phyloP scores from a whole-genome alignment of 2,113 vertebrate genomes.

The Turnix velox region DNA sequence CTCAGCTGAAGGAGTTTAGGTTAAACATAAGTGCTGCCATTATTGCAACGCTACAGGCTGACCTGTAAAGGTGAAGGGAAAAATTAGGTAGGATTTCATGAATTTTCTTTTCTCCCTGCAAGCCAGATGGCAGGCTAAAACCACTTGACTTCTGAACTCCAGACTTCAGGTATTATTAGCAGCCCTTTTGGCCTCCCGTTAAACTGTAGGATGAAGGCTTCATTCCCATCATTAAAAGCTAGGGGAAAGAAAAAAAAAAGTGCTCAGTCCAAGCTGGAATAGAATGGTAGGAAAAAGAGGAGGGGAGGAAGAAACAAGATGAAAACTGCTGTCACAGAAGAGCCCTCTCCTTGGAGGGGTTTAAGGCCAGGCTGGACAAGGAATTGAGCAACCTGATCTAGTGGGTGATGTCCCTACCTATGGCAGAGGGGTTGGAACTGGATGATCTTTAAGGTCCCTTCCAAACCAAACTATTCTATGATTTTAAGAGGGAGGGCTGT shows the following conservation, averaged over 20 bases:
- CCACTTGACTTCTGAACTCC: slow-evolving; percentile 40
- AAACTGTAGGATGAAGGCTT: background rate
- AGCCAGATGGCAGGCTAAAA: slow-evolving; percentile 15
- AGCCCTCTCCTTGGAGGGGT: no score
- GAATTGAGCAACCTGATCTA: no score
- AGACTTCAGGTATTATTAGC: slow-evolving; percentile 22
- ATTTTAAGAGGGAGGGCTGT: rapidly evolving
- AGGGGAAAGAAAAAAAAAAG: background rate
- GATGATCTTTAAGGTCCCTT: no score
- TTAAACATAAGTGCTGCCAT: background rate
- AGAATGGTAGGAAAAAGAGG: background rate
- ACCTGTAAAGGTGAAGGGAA: background rate
- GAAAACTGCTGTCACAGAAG: background rate
- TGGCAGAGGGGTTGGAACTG: no score
- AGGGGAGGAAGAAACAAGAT: background rate
- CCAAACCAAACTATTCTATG: no score
- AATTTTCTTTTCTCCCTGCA: slow-evolving; percentile 2
- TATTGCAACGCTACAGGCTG: background rate
- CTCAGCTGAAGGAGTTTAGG: background rate
- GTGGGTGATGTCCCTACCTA: no score
- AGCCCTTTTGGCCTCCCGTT: slow-evolving; percentile 25
- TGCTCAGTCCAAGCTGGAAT: background rate
- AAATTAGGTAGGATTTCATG: background rate
- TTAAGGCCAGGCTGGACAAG: no score
- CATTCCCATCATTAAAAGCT: background rate